Conservation (phyloP, 1,140 invertebrate genomes). For the Heliconius himera region DNA sequence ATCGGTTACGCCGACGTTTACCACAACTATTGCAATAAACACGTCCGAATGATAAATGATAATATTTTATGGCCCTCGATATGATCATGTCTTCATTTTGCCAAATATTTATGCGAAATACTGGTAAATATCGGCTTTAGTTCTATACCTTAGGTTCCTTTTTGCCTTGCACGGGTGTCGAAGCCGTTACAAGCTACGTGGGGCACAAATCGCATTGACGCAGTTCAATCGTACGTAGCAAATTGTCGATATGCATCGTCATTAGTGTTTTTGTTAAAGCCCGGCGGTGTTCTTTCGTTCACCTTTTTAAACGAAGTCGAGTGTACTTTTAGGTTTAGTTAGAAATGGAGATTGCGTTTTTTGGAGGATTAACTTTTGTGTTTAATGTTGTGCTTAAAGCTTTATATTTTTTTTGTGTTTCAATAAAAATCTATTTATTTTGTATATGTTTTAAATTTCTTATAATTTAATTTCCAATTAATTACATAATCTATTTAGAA, state of each 20-base stretch:
- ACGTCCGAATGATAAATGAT: conserved; percentile 74
- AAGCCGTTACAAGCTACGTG: conserved; percentile 49
- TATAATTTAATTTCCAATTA: no score
- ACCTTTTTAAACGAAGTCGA: conserved; percentile 56
- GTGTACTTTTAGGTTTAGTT: conserved; percentile 38
- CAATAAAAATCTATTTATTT: no score
- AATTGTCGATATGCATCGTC: conserved; percentile 73
- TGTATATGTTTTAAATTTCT: no score
- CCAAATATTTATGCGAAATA: conserved; percentile 38
- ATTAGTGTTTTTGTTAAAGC: conserved; percentile 59
- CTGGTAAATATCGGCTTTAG: background rate
- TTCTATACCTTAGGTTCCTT: conserved; percentile 24
- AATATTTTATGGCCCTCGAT: conserved; percentile 74
- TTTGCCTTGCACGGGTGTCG: conserved; percentile 31
- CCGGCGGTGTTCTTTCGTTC: conserved; percentile 33
- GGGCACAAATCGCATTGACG: conserved; percentile 70
- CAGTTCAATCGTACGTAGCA: conserved; percentile 75
- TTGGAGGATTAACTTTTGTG: background rate
- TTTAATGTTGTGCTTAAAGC: conserved; percentile 3
- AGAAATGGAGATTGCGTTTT: background rate
- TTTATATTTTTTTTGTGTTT: background rate
- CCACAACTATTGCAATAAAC: conserved; percentile 71
- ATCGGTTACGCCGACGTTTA: conserved; percentile 71
- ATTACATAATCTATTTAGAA: no score
- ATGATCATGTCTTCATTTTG: conserved; percentile 69